Conservation (phyloP, 2,113 vertebrate genomes). For the Oreochromis aureus region DNA sequence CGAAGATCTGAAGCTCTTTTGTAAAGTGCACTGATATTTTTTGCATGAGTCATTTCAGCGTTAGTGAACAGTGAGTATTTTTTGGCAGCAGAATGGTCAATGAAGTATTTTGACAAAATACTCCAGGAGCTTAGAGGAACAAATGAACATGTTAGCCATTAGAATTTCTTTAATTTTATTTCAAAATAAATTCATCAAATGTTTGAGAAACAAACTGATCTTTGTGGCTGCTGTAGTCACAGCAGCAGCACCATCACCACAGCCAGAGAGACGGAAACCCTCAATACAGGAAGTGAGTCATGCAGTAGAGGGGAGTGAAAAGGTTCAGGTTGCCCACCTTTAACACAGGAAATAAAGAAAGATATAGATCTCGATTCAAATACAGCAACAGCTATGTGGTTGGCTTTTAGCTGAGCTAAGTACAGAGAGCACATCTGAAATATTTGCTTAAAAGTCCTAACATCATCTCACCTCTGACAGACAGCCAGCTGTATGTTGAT, state of each 20-base stretch:
- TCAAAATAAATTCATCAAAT: not conserved
- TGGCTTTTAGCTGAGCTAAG: not conserved
- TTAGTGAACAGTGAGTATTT: not conserved
- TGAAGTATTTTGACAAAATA: not conserved
- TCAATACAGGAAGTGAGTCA: not conserved
- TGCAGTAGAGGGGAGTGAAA: not conserved
- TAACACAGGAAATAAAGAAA: not conserved
- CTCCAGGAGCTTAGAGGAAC: not conserved
- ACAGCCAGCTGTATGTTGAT: not conserved
- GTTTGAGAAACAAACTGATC: not conserved
- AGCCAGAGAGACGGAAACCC: not conserved
- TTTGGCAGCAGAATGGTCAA: not conserved
- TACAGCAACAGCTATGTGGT: not conserved
- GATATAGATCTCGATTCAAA: not conserved
- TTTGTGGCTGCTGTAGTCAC: rapidly evolving
- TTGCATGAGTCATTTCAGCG: rapidly evolving
- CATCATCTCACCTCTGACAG: not conserved
- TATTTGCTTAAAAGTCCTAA: not conserved
- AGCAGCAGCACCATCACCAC: not conserved
- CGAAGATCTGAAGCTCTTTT: rapidly evolving
- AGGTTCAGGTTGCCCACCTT: not conserved
- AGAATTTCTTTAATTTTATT: not conserved
- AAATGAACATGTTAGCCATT: rapidly evolving
- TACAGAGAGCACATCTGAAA: not conserved
- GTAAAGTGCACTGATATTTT: rapidly evolving